Evolutionary conservation across 2,797 vertebrate species (phyloP).

Genomic region (Zonotrichia albicollis): DNA sequence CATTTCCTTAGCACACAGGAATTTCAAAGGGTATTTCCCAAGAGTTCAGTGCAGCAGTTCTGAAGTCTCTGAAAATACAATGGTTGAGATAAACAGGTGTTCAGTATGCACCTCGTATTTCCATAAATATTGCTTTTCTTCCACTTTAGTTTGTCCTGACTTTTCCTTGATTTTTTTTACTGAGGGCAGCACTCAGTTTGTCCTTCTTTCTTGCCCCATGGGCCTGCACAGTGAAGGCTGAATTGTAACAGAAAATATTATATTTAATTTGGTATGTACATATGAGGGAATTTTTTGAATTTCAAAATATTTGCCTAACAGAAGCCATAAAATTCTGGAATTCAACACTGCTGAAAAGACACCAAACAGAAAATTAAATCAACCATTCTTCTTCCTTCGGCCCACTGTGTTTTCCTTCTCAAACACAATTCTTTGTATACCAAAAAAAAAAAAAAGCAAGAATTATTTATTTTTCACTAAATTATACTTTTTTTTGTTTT

Average conservation of each 20-base stretch:
- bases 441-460: neutral
- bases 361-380: neutral
- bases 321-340: neutral
- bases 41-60: neutral
- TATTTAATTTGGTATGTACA: neutral
- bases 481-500: neutral
- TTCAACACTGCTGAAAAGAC: neutral
- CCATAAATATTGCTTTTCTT: slow-evolving; percentile 28
- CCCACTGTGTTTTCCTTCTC: neutral
- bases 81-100: neutral
- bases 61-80: slow-evolving; percentile 1
- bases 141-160: neutral
- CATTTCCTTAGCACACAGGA: slow-evolving; percentile 1
- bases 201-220: neutral
- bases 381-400: neutral
- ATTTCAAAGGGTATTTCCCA: slow-evolving; percentile 31
- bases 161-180: neutral
- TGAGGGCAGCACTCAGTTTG: neutral
- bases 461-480: neutral
- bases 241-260: neutral
- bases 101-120: neutral
- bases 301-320: neutral
- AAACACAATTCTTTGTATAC: neutral
- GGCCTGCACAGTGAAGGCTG: neutral
- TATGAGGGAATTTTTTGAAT: neutral